Percentiles rank a stretch among this genome's conserved stretches.
Conservation (phyloP, 1,140 invertebrate genomes). For the Drosophila paulistorum region DNA sequence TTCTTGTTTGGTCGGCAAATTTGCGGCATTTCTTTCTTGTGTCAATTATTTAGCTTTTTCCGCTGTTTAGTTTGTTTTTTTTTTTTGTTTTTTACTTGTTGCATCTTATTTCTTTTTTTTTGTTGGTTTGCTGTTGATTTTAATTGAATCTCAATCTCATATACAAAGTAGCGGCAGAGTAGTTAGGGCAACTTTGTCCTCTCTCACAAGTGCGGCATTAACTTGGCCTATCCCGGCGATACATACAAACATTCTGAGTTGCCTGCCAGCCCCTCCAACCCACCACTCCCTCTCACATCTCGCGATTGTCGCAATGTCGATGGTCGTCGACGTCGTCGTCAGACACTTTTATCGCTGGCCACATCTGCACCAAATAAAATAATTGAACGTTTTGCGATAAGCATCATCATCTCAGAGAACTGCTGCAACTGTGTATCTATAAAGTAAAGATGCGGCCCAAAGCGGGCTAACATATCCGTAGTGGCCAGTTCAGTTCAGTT, state of each 20-base stretch:
- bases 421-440: slow-evolving; percentile 16
- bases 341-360: slow-evolving; percentile 75
- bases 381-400: slow-evolving; percentile 81
- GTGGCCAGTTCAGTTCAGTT: slow-evolving; percentile 28
- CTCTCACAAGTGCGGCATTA: slow-evolving; percentile 27
- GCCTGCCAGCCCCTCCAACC: not conserved
- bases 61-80: slow-evolving; percentile 30
- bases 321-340: slow-evolving; percentile 36
- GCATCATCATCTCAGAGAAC: slow-evolving; percentile 59
- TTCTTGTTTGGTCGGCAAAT: slow-evolving; percentile 49
- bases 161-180: slow-evolving; percentile 64
- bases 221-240: slow-evolving; percentile 26
- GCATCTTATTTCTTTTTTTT: not conserved
- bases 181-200: slow-evolving; percentile 49
- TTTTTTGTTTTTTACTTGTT: not conserved
- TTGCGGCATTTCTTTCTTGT: slow-evolving; percentile 79
- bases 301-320: slow-evolving; percentile 30
- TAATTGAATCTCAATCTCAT: slow-evolving; percentile 80
- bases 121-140: slow-evolving; percentile 49
- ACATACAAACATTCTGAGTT: slow-evolving; percentile 3
- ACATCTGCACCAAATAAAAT: slow-evolving; percentile 81
- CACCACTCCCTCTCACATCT: too few relatives aligned
- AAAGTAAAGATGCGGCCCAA: slow-evolving; percentile 48
- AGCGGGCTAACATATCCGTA: slow-evolving; percentile 33
- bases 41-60: slow-evolving; percentile 76